Conservation (phyloP, 2,888 invertebrate genomes). For the Heterodera filipjevi region DNA sequence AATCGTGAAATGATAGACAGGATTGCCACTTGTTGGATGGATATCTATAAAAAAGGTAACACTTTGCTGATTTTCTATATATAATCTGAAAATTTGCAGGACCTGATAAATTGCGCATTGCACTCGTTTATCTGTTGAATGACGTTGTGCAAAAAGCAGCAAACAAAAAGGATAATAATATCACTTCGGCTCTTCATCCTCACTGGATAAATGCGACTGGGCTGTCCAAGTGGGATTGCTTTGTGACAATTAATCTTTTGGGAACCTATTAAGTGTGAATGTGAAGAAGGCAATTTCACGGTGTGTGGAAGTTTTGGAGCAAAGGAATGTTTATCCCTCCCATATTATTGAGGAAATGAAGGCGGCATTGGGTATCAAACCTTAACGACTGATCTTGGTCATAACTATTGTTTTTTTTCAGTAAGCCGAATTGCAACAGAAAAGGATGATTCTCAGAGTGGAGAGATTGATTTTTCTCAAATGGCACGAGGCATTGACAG, state of each 20-base stretch:
- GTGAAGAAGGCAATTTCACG: slow-evolving; percentile 45
- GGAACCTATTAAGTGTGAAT: slow-evolving; percentile 28
- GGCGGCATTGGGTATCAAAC: slow-evolving; percentile 44
- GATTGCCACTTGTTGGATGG: slow-evolving; percentile 56
- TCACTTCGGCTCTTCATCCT: slow-evolving; percentile 43
- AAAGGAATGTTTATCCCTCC: slow-evolving; percentile 73
- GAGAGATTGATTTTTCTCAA: slow-evolving; percentile 33
- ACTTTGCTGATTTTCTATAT: neutral
- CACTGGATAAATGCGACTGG: slow-evolving; percentile 41
- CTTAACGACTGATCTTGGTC: no score
- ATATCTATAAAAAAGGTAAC: slow-evolving; percentile 52
- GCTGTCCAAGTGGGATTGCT: slow-evolving; percentile 33
- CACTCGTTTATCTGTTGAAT: slow-evolving; percentile 96
- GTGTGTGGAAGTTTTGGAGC: slow-evolving; percentile 68
- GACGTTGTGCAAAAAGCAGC: slow-evolving; percentile 90
- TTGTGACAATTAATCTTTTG: neutral
- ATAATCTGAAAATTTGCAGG: slow-evolving; percentile 40
- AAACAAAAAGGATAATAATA: slow-evolving; percentile 42
- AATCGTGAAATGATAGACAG: slow-evolving; percentile 54
- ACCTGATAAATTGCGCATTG: slow-evolving; percentile 70
- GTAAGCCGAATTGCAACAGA: slow-evolving; percentile 27
- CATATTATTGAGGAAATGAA: slow-evolving; percentile 78
- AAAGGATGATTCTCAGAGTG: slow-evolving; percentile 36
- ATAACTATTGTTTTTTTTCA: neutral
- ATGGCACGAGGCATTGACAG: slow-evolving; percentile 32